Conservation (phyloP, 92 coral and sea anemone species). For the Parazoanthus atlanticus region DNA sequence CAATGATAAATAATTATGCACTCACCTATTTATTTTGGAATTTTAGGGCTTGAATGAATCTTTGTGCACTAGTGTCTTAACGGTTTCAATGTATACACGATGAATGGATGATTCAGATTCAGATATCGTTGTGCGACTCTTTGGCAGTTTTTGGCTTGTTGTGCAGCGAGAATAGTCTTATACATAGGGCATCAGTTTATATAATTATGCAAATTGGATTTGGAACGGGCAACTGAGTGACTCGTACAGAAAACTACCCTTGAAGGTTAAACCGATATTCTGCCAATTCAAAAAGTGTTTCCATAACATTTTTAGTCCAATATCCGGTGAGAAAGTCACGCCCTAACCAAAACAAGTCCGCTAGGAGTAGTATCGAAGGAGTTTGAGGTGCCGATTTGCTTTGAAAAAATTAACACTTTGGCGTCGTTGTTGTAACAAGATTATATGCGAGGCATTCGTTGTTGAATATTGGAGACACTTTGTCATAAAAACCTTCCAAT, state of each 20-base stretch:
- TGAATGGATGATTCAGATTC: too few species aligned
- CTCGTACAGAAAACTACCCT: background rate
- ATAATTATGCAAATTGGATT: background rate
- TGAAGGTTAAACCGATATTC: background rate
- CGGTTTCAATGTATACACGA: too few species aligned
- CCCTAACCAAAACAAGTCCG: background rate
- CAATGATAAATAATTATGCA: too few species aligned
- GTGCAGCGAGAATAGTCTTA: background rate
- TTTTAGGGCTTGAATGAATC: too few species aligned
- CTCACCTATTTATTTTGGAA: too few species aligned
- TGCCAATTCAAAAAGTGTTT: background rate
- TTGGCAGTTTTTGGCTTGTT: background rate
- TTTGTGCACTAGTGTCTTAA: too few species aligned
- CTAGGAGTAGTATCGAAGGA: background rate
- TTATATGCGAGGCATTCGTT: background rate
- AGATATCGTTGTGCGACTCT: too few species aligned
- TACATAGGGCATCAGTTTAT: background rate
- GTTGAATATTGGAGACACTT: background rate
- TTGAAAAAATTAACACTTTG: too few species aligned
- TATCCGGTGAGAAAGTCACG: background rate
- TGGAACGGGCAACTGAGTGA: background rate
- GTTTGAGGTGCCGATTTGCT: too few species aligned
- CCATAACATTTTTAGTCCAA: background rate
- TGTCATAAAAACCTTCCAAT: background rate
- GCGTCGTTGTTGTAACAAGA: background rate